Evolutionary conservation across 2,797 vertebrate genomes (phyloP), one percentile per base, ranked within the genome.

Genomic region (Megalops cyprinoides): DNA sequence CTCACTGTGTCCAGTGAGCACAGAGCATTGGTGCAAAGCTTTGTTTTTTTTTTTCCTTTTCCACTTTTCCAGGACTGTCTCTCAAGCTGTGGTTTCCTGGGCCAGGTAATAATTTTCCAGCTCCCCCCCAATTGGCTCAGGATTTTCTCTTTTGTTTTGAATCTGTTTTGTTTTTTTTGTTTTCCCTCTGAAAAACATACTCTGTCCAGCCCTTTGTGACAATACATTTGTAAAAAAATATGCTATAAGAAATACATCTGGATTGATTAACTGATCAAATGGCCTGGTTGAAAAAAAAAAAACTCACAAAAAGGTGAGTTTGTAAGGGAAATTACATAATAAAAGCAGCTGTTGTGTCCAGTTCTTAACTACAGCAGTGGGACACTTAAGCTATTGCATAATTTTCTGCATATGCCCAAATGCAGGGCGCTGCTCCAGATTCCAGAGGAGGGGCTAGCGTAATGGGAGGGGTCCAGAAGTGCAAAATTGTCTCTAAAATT

Each of bases 151-250:
- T n/a, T n/a, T n/a, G n/a, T n/a, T n/a, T n/a, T n/a, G n/a, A n/a
- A n/a, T n/a, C n/a, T n/a, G n/a, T n/a, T n/a, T n/a, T n/a, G n/a
- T n/a, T 7, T 37, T 39, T 67, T 67, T 20, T 44, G 37, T 71
- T 65, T 34, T 44, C 39, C 23, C 3, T n/a, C n/a, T n/a, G n/a
- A n/a, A n/a, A n/a, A n/a, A 6, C 39, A 7, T 44, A 37, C 8
- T 67, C 31, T 71, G 37, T 71, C 67, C 67, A 44, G 37, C n/a
- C 18, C 44, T 71, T 48, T 71, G 37, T 58, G n/a, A 44, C 78
- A 80, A 39, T 76, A 60, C 48, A 53, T 6, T 53, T 75, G 12
- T 25, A 10, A 49, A 48, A 23, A 65, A 14, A 74, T 1, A 20
- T 31, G 23, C 49, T 1, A 28, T n/a, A 46, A 2, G n/a, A 28